Percentiles rank a stretch among this genome's conserved stretches.
These are phyloP conservation scores for Trichechus manatus DNA, from an alignment of 2,113 vertebrate species.

Conservation along the genomic window DNA sequence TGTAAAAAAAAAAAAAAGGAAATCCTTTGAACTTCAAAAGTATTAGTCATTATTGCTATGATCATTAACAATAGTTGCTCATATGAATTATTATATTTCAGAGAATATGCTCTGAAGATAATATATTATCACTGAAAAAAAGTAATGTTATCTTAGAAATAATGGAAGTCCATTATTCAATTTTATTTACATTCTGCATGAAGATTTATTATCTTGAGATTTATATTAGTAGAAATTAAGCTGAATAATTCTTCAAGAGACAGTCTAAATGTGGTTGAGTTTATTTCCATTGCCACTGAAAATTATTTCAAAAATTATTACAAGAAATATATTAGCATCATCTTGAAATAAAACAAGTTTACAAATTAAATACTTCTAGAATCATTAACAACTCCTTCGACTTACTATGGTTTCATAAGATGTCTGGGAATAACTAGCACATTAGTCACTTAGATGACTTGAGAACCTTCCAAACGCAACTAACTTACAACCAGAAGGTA, in stretches of 20 bases:
- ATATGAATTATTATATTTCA: background rate
- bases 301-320: conserved; percentile 19
- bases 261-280: background rate
- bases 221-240: conserved; percentile 10
- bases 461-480: background rate
- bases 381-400: background rate
- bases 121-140: background rate
- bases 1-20: background rate
- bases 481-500: background rate
- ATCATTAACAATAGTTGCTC: background rate
- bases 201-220: conserved; percentile 13
- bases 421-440: background rate
- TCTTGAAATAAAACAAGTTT: conserved; percentile 27
- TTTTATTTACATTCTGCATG: background rate
- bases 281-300: background rate
- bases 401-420: background rate
- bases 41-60: background rate
- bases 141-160: background rate
- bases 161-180: background rate
- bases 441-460: background rate
- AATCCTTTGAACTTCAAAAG: background rate
- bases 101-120: background rate
- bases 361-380: background rate
- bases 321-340: background rate
- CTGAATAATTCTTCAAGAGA: background rate